phyloP scores from a whole-genome alignment of 1,140 invertebrate genomes.

The Papilio helenus region DNA sequence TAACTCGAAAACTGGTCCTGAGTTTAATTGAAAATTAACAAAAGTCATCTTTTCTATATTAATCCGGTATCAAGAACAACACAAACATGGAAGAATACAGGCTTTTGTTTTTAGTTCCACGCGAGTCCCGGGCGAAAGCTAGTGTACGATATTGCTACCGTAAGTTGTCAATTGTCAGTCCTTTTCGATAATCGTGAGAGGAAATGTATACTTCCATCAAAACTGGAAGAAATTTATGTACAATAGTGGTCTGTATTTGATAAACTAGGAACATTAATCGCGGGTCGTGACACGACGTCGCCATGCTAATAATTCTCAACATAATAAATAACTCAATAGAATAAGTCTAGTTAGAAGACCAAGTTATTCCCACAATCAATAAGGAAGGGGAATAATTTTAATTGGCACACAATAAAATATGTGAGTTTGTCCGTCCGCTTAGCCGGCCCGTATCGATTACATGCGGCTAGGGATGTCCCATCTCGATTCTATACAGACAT shows the following conservation, averaged over 20 bases:
- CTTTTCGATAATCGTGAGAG: neutral
- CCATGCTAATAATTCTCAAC: neutral
- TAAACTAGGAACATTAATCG: neutral
- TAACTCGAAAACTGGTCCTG: too few species aligned
- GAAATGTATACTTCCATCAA: neutral
- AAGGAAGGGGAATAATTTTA: constrained; percentile 74
- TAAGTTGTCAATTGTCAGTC: too few species aligned
- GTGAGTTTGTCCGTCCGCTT: constrained; percentile 60
- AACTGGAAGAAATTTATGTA: neutral
- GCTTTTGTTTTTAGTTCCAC: too few species aligned
- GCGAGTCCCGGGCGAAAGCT: too few species aligned
- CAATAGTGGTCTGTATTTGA: neutral
- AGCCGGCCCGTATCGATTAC: constrained; percentile 58
- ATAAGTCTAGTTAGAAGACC: constrained; percentile 44
- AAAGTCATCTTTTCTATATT: too few species aligned
- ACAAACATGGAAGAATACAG: too few species aligned
- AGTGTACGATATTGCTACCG: too few species aligned
- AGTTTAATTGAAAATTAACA: too few species aligned
- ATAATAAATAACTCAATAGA: constrained; percentile 47
- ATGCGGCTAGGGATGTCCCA: constrained; percentile 48
- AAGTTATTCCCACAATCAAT: constrained; percentile 61
- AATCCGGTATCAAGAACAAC: too few species aligned
- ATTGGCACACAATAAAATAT: constrained; percentile 79
- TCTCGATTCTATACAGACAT: neutral
- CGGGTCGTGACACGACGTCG: constrained; percentile 24